Evolutionary conservation across 2,113 vertebrate species (phyloP).

Genomic region (Uria aalge): DNA sequence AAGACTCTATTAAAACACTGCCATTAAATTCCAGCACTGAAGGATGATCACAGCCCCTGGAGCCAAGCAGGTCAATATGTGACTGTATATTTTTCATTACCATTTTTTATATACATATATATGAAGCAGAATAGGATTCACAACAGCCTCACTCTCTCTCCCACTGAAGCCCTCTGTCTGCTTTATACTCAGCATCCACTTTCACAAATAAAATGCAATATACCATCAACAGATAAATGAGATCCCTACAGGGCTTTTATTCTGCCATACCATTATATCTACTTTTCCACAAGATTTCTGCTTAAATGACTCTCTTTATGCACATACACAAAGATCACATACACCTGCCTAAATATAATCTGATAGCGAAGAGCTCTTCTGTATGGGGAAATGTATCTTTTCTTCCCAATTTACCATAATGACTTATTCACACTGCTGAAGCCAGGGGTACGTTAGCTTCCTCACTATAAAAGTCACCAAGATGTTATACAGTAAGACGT

Average conservation of each 20-base stretch:
- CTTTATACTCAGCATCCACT: slow-evolving; percentile 16
- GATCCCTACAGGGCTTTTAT: slow-evolving; percentile 45
- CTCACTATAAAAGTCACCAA: neutral
- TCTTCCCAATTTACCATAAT: slow-evolving; percentile 46
- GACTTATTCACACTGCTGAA: slow-evolving; percentile 21
- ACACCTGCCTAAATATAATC: slow-evolving; percentile 50
- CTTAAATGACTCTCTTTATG: slow-evolving; percentile 52
- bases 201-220: slow-evolving; percentile 45
- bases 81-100: slow-evolving; percentile 51
- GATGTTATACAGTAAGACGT: neutral
- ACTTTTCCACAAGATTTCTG: slow-evolving; percentile 48
- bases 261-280: neutral
- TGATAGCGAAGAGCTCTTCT: slow-evolving; percentile 10
- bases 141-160: neutral
- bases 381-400: neutral
- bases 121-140: slow-evolving; percentile 2
- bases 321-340: slow-evolving; percentile 43
- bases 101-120: slow-evolving; percentile 21
- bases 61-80: slow-evolving; percentile 48
- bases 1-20: slow-evolving; percentile 60
- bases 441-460: neutral
- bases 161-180: slow-evolving; percentile 1
- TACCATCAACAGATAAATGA: slow-evolving; percentile 46
- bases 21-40: slow-evolving; percentile 45
- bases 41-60: slow-evolving; percentile 5